Base-by-base conservation (phyloP, 2,113 vertebrate genomes). In the Carlito syrichta region DNA sequence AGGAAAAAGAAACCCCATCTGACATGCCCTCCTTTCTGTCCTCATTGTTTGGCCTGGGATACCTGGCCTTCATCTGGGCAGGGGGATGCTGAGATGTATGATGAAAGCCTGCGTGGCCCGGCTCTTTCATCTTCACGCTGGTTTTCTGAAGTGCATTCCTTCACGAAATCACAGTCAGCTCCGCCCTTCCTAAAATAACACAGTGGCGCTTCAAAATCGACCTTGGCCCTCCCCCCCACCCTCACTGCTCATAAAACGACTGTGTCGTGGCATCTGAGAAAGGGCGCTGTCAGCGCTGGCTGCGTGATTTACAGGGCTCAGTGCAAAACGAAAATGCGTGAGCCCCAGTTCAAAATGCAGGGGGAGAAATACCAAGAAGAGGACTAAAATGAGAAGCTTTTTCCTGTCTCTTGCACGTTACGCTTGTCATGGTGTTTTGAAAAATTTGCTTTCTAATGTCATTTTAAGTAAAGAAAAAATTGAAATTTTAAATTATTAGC, bases 131-230 rank as follows among this genome's bases (percentile, higher is more conserved):
- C 92, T 86, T 27, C 38, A 16, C 14, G 38, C 78, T 91, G 89
- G 48, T 54, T 95, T 92, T 95, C 93, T 92, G 73, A 97, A 96
- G 88, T 78, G 23, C 94, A 95, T 97, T 95, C 94, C 95, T 97
- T 94, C 91, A 40, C 35, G 2, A 62, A 96, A 79, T 54, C 91
- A 10, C 50, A 63, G 81, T 58, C 77, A 48, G 68, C 84, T 94
- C 94, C 88, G 7, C 94, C 95, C 91, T 94, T 94, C 93, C 87
- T 92, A 92, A 96, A 96, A 96, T 94, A 97, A 96, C 94, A 92
- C 71, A 2, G 0, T 8, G 82, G 35, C 20, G 11, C 92, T 81
- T 81, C 30, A 20, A 62, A 52, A 27, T 30, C 54, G 23, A 32
- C 40, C 86, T 77, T 78, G 2, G 9, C 58, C 92, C 79, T 93